Conservation (phyloP, 2,888 invertebrate genomes). For the Pristionchus fissidentatus region DNA sequence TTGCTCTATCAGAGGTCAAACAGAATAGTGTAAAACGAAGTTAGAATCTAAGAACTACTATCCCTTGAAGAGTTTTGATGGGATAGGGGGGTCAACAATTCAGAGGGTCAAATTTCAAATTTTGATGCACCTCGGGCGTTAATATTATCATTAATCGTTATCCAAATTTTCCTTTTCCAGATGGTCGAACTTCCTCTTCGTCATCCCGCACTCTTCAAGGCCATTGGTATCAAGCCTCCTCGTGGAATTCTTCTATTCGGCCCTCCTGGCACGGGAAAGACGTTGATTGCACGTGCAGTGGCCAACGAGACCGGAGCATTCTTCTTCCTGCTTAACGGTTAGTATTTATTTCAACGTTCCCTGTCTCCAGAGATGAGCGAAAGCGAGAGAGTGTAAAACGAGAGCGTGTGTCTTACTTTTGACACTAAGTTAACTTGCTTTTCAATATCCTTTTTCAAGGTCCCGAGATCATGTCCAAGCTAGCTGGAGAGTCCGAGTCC, state of each 20-base stretch:
- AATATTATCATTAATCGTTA: neutral
- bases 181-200: slow-evolving; percentile 98
- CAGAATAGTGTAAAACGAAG: no score
- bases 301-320: slow-evolving; percentile 99
- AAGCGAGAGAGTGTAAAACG: no score
- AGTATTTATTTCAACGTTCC: neutral
- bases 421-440: no score
- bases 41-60: no score
- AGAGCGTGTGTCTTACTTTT: no score
- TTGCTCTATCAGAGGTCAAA: no score
- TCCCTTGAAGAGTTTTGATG: no score
- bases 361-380: no score
- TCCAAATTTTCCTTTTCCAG: no score
- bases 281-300: slow-evolving; percentile 96
- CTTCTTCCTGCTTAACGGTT: slow-evolving; percentile 96
- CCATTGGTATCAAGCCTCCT: slow-evolving; percentile 84
- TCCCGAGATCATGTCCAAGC: slow-evolving; percentile 99
- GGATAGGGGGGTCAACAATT: no score
- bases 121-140: no score
- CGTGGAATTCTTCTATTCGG: slow-evolving; percentile 97
- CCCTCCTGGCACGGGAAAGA: slow-evolving; percentile 90
- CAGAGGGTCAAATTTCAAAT: no score
- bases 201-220: slow-evolving; percentile 97
- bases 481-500: slow-evolving; percentile 98
- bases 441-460: slow-evolving; percentile 78